Evolutionary conservation across 2,888 invertebrate genomes (phyloP).

Genomic region (Drosophila austrosaltans): DNA sequence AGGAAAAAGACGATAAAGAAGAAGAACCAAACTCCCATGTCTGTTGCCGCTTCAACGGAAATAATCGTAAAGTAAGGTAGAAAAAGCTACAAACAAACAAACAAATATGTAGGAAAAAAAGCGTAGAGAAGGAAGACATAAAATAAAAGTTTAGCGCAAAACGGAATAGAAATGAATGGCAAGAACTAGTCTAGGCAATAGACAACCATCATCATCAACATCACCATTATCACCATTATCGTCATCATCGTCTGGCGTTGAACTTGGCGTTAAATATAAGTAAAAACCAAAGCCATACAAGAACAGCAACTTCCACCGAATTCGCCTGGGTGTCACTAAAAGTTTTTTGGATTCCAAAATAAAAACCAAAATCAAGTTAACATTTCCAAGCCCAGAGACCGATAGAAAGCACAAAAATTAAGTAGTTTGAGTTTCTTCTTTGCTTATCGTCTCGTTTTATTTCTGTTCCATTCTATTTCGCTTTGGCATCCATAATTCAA

Average conservation of each 20-base stretch:
- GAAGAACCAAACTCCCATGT: constrained; percentile 33
- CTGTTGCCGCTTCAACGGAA: constrained; percentile 73
- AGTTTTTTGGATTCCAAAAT: constrained; percentile 28
- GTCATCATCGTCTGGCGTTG: constrained; percentile 44
- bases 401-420: constrained; percentile 32
- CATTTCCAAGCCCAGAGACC: constrained; percentile 41
- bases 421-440: constrained; percentile 58
- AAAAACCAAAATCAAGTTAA: constrained; percentile 37
- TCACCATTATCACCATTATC: constrained; percentile 34
- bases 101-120: constrained; percentile 27
- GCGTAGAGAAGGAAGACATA: constrained; percentile 47
- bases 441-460: constrained; percentile 20
- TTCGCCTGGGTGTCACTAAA: constrained; percentile 47
- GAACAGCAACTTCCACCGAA: constrained; percentile 42
- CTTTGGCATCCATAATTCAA: constrained; percentile 67
- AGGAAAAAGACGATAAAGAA: background rate
- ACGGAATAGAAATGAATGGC: constrained; percentile 65
- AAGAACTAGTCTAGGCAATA: constrained; percentile 15
- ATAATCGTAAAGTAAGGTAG: constrained; percentile 76
- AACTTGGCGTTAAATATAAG: constrained; percentile 61
- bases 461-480: constrained; percentile 8
- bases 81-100: constrained; percentile 33
- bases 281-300: constrained; percentile 76
- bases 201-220: constrained; percentile 32
- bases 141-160: constrained; percentile 70